phyloP scores from a whole-genome alignment of 1,140 invertebrate genomes.

The Drosophila auraria region DNA sequence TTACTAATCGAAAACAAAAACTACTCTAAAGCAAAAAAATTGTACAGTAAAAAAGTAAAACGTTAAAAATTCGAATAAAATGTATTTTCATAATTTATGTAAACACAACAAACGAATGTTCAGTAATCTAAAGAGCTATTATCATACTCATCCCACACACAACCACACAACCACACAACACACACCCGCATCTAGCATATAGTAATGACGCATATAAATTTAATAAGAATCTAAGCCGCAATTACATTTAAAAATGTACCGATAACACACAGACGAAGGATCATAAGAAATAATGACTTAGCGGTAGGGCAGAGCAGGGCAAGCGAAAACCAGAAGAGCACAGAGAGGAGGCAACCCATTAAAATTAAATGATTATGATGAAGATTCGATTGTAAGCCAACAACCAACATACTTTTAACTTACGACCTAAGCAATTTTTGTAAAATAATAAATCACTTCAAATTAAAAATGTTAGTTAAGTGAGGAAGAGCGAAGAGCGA shows the following conservation, averaged over 20 bases:
- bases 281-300: slow-evolving; percentile 49
- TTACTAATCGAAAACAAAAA: slow-evolving; percentile 19
- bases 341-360: slow-evolving; percentile 42
- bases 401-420: slow-evolving; percentile 81
- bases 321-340: slow-evolving; percentile 33
- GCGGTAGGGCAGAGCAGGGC: slow-evolving; percentile 48
- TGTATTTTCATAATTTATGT: slow-evolving; percentile 81
- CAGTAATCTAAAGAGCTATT: slow-evolving; percentile 50
- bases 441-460: slow-evolving; percentile 79
- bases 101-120: slow-evolving; percentile 64
- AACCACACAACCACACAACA: slow-evolving; percentile 30
- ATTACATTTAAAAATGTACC: slow-evolving; percentile 75
- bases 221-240: slow-evolving; percentile 66
- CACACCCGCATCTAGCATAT: slow-evolving; percentile 56
- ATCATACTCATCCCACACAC: slow-evolving; percentile 21
- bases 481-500: slow-evolving; percentile 3
- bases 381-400: slow-evolving; percentile 77
- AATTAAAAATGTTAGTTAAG: slow-evolving; percentile 72
- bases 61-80: slow-evolving; percentile 76
- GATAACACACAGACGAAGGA: slow-evolving; percentile 42
- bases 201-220: slow-evolving; percentile 72
- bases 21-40: slow-evolving; percentile 41
- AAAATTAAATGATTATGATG: slow-evolving; percentile 72
- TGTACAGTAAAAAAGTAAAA: slow-evolving; percentile 75
- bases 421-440: slow-evolving; percentile 77